phyloP scores from a whole-genome alignment of 2,113 vertebrate genomes.

The Dipodomys merriami region DNA sequence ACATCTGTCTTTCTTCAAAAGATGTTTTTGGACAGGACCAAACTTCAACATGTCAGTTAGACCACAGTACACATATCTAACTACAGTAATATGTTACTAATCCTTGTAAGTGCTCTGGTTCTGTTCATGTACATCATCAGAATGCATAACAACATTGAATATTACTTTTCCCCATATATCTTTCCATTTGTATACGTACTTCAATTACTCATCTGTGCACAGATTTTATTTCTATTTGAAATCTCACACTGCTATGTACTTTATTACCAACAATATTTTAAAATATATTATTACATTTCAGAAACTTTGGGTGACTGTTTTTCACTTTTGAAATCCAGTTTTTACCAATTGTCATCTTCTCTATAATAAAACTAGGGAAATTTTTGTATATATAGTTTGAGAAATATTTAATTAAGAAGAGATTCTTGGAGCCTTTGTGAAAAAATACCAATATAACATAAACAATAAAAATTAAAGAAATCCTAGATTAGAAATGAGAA shows the following conservation, averaged over 20 bases:
- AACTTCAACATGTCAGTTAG: constrained; percentile 59
- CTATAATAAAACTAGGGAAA: constrained; percentile 36
- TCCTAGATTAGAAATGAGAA: constrained; percentile 55
- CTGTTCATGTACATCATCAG: not conserved
- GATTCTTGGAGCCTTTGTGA: constrained; percentile 32
- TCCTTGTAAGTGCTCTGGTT: not conserved
- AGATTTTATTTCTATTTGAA: constrained; percentile 43
- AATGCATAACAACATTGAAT: constrained; percentile 20
- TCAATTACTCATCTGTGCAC: constrained; percentile 29
- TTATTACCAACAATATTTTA: constrained; percentile 35
- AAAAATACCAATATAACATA: not conserved
- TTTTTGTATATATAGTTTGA: constrained; percentile 16
- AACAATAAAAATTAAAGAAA: constrained; percentile 33
- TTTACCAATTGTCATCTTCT: constrained; percentile 35
- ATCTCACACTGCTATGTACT: not conserved
- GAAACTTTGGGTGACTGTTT: not conserved
- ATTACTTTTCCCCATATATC: not conserved
- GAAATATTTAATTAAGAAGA: not conserved
- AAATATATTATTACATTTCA: constrained; percentile 51
- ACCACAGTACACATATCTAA: not conserved
- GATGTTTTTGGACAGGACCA: constrained; percentile 21
- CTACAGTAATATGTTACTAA: not conserved
- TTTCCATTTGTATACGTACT: not conserved
- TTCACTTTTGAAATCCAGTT: not conserved
- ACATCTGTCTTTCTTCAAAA: constrained; percentile 29